Conservation (phyloP, 2,888 invertebrate species). For the Salticus scenicus region DNA sequence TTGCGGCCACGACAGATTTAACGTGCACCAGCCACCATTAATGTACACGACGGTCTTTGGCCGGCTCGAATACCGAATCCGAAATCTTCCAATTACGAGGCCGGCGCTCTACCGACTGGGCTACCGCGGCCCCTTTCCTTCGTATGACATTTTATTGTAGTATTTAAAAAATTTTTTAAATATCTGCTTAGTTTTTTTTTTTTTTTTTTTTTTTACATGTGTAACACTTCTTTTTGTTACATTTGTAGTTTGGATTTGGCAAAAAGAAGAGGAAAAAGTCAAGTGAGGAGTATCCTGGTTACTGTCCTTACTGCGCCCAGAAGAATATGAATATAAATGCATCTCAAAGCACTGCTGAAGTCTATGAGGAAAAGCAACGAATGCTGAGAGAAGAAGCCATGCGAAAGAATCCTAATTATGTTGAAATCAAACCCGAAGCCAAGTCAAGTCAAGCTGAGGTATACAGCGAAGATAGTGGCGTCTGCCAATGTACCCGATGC, state of each 20-base stretch:
- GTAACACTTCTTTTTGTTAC: neutral
- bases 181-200: no score
- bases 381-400: conserved; percentile 16
- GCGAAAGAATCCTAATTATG: conserved; percentile 24
- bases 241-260: conserved; percentile 32
- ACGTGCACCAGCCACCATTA: no score
- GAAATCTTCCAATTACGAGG: no score
- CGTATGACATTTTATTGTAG: no score
- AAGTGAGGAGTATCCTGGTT: neutral
- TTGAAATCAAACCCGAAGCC: neutral
- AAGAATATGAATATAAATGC: conserved; percentile 22
- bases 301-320: conserved; percentile 38
- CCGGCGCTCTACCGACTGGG: no score
- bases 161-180: no score
- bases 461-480: neutral
- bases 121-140: no score
- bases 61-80: no score
- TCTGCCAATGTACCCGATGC: conserved; percentile 43
- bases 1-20: no score
- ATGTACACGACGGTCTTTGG: no score
- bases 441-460: neutral
- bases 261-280: conserved; percentile 51
- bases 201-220: no score
- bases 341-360: conserved; percentile 16
- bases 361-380: conserved; percentile 28